phyloP scores from a whole-genome alignment of 92 coral and sea anemone genomes.

The Parazoanthus darwini region DNA sequence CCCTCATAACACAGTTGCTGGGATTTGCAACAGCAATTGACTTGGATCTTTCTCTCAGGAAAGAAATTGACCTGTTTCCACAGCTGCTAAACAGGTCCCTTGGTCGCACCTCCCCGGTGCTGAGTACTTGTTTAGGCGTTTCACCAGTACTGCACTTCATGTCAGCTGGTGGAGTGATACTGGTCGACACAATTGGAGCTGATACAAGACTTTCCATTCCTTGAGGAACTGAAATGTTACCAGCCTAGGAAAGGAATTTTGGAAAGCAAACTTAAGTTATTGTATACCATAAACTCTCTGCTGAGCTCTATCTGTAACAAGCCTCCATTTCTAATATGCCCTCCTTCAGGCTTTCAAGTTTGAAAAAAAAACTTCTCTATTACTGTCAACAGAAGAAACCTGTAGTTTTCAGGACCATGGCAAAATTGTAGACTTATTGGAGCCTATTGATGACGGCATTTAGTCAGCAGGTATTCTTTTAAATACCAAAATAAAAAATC shows the following conservation, averaged over 20 bases:
- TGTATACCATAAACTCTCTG: slow-evolving; percentile 8
- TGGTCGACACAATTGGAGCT: slow-evolving; percentile 76
- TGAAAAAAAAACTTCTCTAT: too few relatives aligned
- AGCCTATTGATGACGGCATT: too few relatives aligned
- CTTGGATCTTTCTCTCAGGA: slow-evolving; percentile 58
- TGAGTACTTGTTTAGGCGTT: slow-evolving; percentile 34
- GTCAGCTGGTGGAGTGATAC: slow-evolving; percentile 41
- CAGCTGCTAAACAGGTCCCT: slow-evolving; percentile 73
- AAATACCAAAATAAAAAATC: too few relatives aligned
- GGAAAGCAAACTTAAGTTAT: neutral
- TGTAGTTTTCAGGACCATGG: too few relatives aligned
- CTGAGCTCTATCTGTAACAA: too few relatives aligned
- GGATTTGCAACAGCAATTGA: slow-evolving; percentile 64
- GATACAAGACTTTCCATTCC: slow-evolving; percentile 87
- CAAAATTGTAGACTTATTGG: too few relatives aligned
- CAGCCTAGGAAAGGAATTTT: neutral
- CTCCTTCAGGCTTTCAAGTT: too few relatives aligned
- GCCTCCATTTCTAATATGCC: too few relatives aligned
- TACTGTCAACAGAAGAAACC: too few relatives aligned
- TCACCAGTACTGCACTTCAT: slow-evolving; percentile 24
- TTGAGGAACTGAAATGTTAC: slow-evolving; percentile 10
- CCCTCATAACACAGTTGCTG: slow-evolving; percentile 53
- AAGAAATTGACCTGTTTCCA: neutral
- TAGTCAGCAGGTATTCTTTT: too few relatives aligned
- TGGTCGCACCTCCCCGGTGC: slow-evolving; percentile 57